Evolutionary conservation across 2,797 vertebrate genomes (phyloP), one percentile per base, ranked within the genome.

Genomic region (Poeciliopsis presidionis): DNA sequence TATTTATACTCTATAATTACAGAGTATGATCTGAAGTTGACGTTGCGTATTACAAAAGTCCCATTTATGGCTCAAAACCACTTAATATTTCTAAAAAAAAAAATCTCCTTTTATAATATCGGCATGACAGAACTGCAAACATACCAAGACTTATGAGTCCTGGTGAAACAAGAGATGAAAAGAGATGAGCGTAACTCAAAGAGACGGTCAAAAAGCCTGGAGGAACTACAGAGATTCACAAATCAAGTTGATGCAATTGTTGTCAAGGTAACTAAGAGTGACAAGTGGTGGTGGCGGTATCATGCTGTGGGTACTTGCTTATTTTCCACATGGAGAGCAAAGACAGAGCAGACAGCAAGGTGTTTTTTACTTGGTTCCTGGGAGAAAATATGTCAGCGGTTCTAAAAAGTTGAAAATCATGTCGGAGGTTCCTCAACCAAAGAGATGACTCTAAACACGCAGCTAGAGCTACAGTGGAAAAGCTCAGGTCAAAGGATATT

Each of bases 41-140:
- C 1, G 36, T 14, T 9, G 47, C n/a, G 61, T 51, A 43, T 65
- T 81, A 71, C 71, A 49, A 76, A 84, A 67, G 46, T 3, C 55
- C 74, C 43, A 55, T 81, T 75, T 80, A 2, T 73, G 72, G 85
- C 46, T 77, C 73, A 85, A 49, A 55, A n/a, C 41, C 70, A 73
- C n/a, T 78, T 28, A 74, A 78, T 16, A 49, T 75, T 79, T 70
- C 78, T 11, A 36, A 30, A 30, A 67, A 2, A 67, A 67, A 2
- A n/a, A 43, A 16, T 41, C 4, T 9, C 49, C 49, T 51, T 9
- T 53, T 53, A 53, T 8, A 4, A 9, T 9, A 22, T 67, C 33
- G 4, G 36, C 20, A 22, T 39, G 18, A 39, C 18, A 41, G 8
- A 65, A 20, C 7, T 41, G 18, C 63, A 67, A 67, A 22, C 33